Percentiles rank a stretch among this genome's conserved stretches.
phyloP scores from a whole-genome alignment of 2,113 vertebrate species.

The Garra rufa region DNA sequence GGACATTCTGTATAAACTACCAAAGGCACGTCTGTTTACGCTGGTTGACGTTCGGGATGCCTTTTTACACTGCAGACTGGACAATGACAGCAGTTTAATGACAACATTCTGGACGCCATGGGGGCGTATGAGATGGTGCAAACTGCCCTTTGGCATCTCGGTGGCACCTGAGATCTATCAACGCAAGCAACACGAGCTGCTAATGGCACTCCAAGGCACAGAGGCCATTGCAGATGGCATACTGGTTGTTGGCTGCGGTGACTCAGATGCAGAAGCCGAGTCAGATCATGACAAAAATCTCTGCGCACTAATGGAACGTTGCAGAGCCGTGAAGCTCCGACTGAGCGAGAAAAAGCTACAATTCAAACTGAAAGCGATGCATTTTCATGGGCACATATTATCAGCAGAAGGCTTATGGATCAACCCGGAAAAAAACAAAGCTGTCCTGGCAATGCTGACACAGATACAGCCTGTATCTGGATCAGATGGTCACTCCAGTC shows the following conservation, averaged over 20 bases:
- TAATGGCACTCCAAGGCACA: too few relatives aligned
- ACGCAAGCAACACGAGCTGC: background rate
- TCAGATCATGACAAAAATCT: constrained; percentile 25
- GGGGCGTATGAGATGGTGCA: too few relatives aligned
- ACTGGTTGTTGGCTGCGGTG: background rate
- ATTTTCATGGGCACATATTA: constrained; percentile 43
- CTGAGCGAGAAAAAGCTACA: constrained; percentile 35
- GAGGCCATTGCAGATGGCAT: background rate
- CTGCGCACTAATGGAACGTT: constrained; percentile 39
- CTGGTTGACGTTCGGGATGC: too few relatives aligned
- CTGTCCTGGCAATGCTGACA: constrained; percentile 29
- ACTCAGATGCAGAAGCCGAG: background rate
- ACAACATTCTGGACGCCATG: too few relatives aligned
- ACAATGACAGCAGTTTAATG: too few relatives aligned
- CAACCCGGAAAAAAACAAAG: constrained; percentile 37
- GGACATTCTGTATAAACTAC: too few relatives aligned
- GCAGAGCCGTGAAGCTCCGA: too few relatives aligned
- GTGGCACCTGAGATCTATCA: background rate
- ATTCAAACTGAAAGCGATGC: constrained; percentile 44
- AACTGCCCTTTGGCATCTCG: too few relatives aligned
- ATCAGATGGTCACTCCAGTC: too few relatives aligned
- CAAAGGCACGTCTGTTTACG: too few relatives aligned
- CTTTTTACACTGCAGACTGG: too few relatives aligned
- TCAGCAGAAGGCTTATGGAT: constrained; percentile 18
- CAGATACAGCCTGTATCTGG: too few relatives aligned